These are phyloP conservation scores for Ardeotis arabs DNA, from an alignment of 2,113 vertebrate species.

Conservation along the genomic window DNA sequence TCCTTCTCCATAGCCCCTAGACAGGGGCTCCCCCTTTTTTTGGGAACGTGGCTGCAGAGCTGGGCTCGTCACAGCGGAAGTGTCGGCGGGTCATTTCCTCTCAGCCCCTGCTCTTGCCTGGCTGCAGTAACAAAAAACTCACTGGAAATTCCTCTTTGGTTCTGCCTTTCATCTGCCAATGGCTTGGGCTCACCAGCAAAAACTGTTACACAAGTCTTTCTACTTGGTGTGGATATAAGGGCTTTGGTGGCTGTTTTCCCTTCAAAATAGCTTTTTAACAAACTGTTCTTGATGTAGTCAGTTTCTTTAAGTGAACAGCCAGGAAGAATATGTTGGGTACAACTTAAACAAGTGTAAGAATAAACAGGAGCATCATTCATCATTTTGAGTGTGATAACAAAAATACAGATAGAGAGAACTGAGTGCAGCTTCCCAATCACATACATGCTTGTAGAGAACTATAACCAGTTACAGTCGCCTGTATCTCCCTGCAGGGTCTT, in stretches of 20 bases:
- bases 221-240: background rate
- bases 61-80: background rate
- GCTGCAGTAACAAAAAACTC: background rate
- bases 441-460: background rate
- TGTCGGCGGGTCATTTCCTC: fast-evolving
- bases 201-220: background rate
- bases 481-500: no score
- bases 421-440: background rate
- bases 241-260: background rate
- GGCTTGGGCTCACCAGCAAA: background rate
- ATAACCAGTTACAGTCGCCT: background rate
- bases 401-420: background rate
- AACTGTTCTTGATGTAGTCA: background rate
- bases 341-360: background rate
- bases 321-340: background rate
- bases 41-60: fast-evolving
- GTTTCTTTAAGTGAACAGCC: background rate
- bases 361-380: background rate
- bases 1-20: fast-evolving
- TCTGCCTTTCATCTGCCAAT: background rate
- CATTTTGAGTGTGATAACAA: background rate
- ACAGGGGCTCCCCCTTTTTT: background rate
- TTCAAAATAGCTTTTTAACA: background rate
- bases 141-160: background rate
- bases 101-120: background rate